Evolutionary conservation across 23 tunicate genomes (phyloP).

Genomic region (Ciona savignyi): DNA sequence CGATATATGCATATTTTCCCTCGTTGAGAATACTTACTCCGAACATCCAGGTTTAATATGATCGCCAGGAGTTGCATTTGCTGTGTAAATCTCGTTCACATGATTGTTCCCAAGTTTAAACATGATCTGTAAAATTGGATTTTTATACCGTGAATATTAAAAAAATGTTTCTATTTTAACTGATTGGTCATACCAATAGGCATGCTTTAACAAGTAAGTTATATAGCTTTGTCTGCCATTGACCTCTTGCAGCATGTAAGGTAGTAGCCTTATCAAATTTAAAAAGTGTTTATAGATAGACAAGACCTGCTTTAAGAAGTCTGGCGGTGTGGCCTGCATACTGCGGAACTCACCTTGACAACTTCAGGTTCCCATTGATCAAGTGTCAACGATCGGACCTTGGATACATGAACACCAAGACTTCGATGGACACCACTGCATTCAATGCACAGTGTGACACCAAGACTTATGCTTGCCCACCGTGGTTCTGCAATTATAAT

Average conservation of each 20-base stretch:
- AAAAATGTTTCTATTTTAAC: too few species aligned
- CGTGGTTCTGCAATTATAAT: slow-evolving; percentile 55
- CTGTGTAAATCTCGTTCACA: slow-evolving; percentile 80
- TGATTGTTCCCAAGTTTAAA: slow-evolving; percentile 56
- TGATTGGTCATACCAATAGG: too few species aligned
- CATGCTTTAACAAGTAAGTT: too few species aligned
- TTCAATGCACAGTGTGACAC: slow-evolving; percentile 77
- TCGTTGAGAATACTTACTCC: slow-evolving; percentile 22
- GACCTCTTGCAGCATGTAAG: too few species aligned
- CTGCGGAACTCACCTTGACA: slow-evolving; percentile 28
- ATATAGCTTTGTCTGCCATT: too few species aligned
- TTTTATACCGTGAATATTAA: too few species aligned
- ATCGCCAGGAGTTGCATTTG: slow-evolving; percentile 21
- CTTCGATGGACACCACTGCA: slow-evolving; percentile 96
- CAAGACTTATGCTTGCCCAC: slow-evolving; percentile 94
- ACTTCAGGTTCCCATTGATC: slow-evolving; percentile 97
- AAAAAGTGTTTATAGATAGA: neutral
- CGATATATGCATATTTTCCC: too few species aligned
- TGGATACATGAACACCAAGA: slow-evolving; percentile 91
- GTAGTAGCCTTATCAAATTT: too few species aligned
- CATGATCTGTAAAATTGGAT: slow-evolving; percentile 93
- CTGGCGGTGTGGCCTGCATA: neutral
- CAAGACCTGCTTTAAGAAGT: neutral
- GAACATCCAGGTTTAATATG: slow-evolving; percentile 67
- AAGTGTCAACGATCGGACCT: slow-evolving; percentile 82